phyloP scores from a whole-genome alignment of 2,888 invertebrate genomes.

The Brachypterus glaber region DNA sequence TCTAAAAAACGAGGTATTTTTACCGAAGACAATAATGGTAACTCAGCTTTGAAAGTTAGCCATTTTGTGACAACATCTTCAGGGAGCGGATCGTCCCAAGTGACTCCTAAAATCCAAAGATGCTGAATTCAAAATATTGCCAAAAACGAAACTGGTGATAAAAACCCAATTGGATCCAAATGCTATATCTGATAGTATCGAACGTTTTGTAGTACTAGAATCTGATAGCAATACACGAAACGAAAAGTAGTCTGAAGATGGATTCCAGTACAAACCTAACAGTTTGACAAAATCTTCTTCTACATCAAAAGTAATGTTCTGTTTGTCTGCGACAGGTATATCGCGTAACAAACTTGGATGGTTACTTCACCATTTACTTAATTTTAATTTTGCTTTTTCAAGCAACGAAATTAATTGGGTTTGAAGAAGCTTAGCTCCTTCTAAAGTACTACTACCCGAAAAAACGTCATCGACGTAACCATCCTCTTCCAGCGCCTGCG shows the following conservation, averaged over 20 bases:
- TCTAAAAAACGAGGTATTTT: too few relatives aligned
- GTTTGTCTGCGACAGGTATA: conserved; percentile 2
- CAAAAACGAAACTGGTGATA: too few relatives aligned
- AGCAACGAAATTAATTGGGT: conserved; percentile 3
- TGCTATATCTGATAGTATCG: too few relatives aligned
- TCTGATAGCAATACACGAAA: too few relatives aligned
- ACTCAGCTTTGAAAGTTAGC: too few relatives aligned
- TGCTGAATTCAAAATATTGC: too few relatives aligned
- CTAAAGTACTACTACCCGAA: neutral
- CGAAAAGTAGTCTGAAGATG: conserved; percentile 3
- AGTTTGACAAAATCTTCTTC: conserved; percentile 6
- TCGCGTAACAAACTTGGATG: neutral
- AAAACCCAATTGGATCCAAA: too few relatives aligned
- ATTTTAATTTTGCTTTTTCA: neutral
- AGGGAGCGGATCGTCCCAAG: too few relatives aligned
- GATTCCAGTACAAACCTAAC: conserved; percentile 8
- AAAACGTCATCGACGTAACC: conserved; percentile 8
- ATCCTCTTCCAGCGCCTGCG: neutral
- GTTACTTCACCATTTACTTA: conserved; percentile 10
- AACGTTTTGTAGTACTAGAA: too few relatives aligned
- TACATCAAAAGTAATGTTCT: neutral
- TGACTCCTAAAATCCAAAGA: too few relatives aligned
- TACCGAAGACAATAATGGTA: too few relatives aligned
- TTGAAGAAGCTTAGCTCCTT: neutral
- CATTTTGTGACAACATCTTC: too few relatives aligned